Base-by-base conservation (phyloP, 2,888 invertebrate species). In the Agrotis segetum region DNA sequence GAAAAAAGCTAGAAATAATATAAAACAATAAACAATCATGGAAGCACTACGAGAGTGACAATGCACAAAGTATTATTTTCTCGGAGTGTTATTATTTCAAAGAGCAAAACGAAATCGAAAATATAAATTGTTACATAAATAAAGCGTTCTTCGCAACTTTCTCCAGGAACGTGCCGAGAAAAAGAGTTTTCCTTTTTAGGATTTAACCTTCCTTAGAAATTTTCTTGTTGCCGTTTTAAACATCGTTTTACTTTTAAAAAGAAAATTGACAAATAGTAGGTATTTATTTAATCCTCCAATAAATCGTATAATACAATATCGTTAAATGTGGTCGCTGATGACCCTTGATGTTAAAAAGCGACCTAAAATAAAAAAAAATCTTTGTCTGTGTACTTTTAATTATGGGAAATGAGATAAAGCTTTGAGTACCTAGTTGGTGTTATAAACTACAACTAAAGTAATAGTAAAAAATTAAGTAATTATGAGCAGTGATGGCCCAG, bases 61-160 rank as follows among this genome's bases (percentile, higher is more conserved):
- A 47, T 47, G 16, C 58, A 56, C 17, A 9, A 1, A n/a, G 7
- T 17, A 4, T 14, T 7, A 17, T 24, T 44, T 50, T 47, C 47
- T 34, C 2, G 17, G 3, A 34, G 5, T 21, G 4, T 19, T 34
- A 4, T 44, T 14, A n/a, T 19, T 11, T 17, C 3, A 4, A 3
- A 16, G 11, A n/a, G 16, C 11, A 49, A 67, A 75, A 44, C 1
- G 29, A 21, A 56, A 56, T 14, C 14, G 29, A 55, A 66, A 50
- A 56, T 46, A 50, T 11, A 56, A 73, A 72, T n/a, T 17, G 63
- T 58, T 52, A 47, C 11, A 40, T n/a, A 14, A 9, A 44, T n/a
- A 55, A 21, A 64, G 7, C 17, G 47, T 13, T 40, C 13, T 19
- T 49, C 64, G 16, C 47, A 46, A 56, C 7, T 50, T 56, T 21